Conservation (phyloP, 2,113 vertebrate species). For the Megaceryle maxima region DNA sequence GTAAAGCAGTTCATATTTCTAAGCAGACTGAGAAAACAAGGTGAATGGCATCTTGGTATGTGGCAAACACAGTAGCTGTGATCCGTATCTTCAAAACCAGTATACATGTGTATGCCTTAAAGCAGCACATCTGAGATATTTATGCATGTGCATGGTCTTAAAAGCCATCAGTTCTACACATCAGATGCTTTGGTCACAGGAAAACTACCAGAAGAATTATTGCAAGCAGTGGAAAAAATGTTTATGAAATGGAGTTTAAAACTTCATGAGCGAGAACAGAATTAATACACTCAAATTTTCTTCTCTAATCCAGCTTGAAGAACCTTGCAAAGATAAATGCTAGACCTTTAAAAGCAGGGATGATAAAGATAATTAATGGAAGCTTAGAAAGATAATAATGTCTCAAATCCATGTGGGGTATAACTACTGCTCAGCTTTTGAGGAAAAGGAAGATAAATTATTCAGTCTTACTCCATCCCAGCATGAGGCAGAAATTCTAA, state of each 20-base stretch:
- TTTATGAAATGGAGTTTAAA: constrained; percentile 36
- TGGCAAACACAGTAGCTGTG: not conserved
- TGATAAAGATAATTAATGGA: constrained; percentile 65
- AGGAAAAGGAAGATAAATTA: constrained; percentile 63
- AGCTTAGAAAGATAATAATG: constrained; percentile 57
- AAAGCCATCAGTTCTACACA: not conserved
- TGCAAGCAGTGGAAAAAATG: not conserved
- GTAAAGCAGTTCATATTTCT: not conserved
- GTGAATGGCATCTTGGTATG: not conserved
- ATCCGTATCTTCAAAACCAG: not conserved
- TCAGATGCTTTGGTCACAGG: not conserved
- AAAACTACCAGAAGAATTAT: constrained; percentile 8
- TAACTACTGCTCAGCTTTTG: constrained; percentile 55
- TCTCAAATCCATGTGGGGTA: constrained; percentile 43
- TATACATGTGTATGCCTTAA: not conserved
- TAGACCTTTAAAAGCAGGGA: constrained; percentile 54
- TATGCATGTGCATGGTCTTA: not conserved
- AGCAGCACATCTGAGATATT: not conserved
- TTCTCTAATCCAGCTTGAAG: constrained; percentile 26
- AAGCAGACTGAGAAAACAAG: not conserved
- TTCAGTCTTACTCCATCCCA: constrained; percentile 40
- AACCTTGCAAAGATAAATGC: constrained; percentile 44
- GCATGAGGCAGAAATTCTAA: constrained; percentile 51
- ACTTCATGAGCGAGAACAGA: not conserved
- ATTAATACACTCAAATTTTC: constrained; percentile 13